Evolutionary conservation across 2,888 invertebrate genomes (phyloP).

Genomic region (Alsophila aescularia): DNA sequence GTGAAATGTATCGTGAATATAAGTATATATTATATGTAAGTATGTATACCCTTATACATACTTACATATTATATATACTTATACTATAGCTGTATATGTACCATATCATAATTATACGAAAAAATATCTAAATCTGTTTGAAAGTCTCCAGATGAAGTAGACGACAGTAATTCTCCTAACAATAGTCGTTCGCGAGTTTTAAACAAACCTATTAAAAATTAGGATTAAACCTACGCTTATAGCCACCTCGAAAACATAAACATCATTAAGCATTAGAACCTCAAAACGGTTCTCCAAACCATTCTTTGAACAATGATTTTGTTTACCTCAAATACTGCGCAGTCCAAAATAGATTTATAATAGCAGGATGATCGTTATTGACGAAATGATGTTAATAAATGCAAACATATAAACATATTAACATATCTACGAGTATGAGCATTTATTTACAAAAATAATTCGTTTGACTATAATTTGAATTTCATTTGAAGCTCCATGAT

Average conservation of each 20-base stretch:
- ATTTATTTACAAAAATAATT: constrained; percentile 6
- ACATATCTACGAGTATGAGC: too few relatives aligned
- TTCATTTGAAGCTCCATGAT: constrained; percentile 1
- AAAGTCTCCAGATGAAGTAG: too few relatives aligned
- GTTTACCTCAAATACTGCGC: constrained; percentile 16
- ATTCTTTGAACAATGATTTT: constrained; percentile 4
- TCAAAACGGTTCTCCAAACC: constrained; percentile 7
- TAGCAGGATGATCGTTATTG: constrained; percentile 5
- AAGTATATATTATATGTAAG: too few relatives aligned
- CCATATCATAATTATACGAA: too few relatives aligned
- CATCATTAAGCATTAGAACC: background rate
- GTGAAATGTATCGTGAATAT: too few relatives aligned
- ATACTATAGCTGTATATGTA: too few relatives aligned
- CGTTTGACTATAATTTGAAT: constrained; percentile 6
- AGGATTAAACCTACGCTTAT: constrained; percentile 9
- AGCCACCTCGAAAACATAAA: constrained; percentile 2
- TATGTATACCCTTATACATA: too few relatives aligned
- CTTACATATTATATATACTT: too few relatives aligned
- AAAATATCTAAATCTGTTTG: too few relatives aligned
- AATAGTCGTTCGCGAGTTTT: too few relatives aligned
- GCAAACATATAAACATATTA: too few relatives aligned
- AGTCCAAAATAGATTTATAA: constrained; percentile 11
- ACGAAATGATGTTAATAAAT: constrained; percentile 8
- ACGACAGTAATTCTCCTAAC: too few relatives aligned
- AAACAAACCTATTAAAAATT: background rate